Conservation (phyloP, 2,113 vertebrate species). For the Rhadina sibilatrix region DNA sequence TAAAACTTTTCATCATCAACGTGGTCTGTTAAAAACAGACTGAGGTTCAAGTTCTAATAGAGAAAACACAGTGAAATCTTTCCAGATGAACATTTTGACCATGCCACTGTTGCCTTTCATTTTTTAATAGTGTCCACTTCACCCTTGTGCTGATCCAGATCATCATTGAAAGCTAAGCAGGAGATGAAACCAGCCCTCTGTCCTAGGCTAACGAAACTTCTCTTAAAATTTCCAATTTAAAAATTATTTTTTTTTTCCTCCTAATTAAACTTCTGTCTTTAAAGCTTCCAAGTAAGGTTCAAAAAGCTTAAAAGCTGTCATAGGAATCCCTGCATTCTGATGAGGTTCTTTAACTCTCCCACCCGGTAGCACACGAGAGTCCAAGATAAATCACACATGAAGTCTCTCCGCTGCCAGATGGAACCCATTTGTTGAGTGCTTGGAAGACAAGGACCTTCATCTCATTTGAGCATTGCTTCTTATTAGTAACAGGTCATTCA, state of each 20-base stretch:
- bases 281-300: not conserved
- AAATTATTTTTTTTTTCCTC: not conserved
- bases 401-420: constrained; percentile 30
- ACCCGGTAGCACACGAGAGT: not conserved
- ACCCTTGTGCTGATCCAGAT: not conserved
- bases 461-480: not conserved
- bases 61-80: not conserved
- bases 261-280: not conserved
- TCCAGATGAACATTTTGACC: not conserved
- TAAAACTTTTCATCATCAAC: not conserved
- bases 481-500: constrained; percentile 25
- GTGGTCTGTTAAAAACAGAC: not conserved
- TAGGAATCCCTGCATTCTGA: not conserved
- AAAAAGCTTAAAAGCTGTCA: not conserved
- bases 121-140: not conserved
- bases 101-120: not conserved
- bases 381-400: constrained; percentile 25
- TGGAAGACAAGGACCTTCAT: constrained; percentile 12
- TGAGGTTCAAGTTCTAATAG: not conserved
- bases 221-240: not conserved
- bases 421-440: constrained; percentile 24
- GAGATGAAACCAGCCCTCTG: rapidly evolving
- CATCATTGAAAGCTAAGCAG: not conserved
- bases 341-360: not conserved
- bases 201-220: not conserved